Evolutionary conservation across 2,888 invertebrate species (phyloP), one percentile per base, ranked within the genome.

Genomic region (Spisula solida): DNA sequence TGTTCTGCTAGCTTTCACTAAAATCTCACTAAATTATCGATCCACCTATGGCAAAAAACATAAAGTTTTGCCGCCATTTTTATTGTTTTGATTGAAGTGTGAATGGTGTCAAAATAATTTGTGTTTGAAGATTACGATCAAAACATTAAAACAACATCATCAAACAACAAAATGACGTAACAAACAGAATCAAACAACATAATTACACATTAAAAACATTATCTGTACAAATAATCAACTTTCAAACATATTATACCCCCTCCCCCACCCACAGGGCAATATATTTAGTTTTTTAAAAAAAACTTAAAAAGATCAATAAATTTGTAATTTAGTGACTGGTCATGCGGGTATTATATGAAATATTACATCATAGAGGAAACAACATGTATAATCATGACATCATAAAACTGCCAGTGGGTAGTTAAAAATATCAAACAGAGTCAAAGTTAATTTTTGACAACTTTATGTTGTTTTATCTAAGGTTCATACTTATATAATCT

Each of bases 391-490:
- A 78, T 79, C 34, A 79, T 85, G 56, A 79, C 85, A 85, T 51
- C 14, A 47, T 85, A 12, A 85, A 78, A 79, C 10, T 79, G 85
- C 85, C 78, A 55, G 6, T 31, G 55, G 84, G 48, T 18, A 78
- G 20, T 48, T 47, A 70, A 85, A 79, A 55, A 16, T 51, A 55
- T 84, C 56, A 78, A 85, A 34, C 16, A 29, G 85, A 56, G 79
- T 85, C 55, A 51, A 12, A 79, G 51, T 70, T 55, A 84, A 75
- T 78, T 78, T 84, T 48, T 78, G 78, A 84, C 84, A 78, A 79
- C 34, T 79, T 79, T 51, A 85, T 85, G 55, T 79, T 41, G 51
- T 85, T 79, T 85, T 85, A 85, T 85, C 85, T 31, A 51, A 25
- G 16, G 5, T 81, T 60, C 18, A 20, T 41, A 41, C 41, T 5